phyloP scores from a whole-genome alignment of 2,797 vertebrate genomes.

The Intellagama lesueurii region DNA sequence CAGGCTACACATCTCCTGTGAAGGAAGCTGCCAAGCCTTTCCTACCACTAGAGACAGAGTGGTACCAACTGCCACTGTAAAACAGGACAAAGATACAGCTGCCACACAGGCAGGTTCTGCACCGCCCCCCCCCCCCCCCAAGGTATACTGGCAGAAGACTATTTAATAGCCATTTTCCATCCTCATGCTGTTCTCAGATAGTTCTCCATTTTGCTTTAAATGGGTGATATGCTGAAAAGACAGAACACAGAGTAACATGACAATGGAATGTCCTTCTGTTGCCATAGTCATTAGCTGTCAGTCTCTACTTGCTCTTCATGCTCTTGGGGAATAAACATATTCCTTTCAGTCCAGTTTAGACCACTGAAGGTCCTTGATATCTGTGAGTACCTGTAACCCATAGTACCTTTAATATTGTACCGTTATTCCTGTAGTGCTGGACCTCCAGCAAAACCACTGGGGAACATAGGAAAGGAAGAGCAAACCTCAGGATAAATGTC shows the following conservation, averaged over 20 bases:
- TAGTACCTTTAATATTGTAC: not conserved
- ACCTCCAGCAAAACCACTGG: not conserved
- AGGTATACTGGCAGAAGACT: constrained; percentile 60
- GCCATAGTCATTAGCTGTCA: constrained; percentile 32
- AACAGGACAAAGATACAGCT: constrained; percentile 53
- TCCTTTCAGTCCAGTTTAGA: not conserved
- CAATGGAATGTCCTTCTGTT: constrained; percentile 40
- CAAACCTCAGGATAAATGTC: not conserved
- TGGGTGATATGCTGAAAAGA: constrained; percentile 34
- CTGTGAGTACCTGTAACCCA: constrained; percentile 34
- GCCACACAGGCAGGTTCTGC: constrained; percentile 13
- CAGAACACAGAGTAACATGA: constrained; percentile 25
- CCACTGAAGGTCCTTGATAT: not conserved
- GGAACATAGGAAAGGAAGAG: constrained; percentile 20
- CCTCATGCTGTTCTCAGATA: constrained; percentile 66
- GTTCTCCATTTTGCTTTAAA: constrained; percentile 61
- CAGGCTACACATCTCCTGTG: not conserved
- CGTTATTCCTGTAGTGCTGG: constrained; percentile 36
- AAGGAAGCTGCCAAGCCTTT: not conserved
- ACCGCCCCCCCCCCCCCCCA: too few relatives aligned
- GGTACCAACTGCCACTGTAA: constrained; percentile 30
- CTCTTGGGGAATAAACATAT: constrained; percentile 19
- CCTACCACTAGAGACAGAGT: not conserved
- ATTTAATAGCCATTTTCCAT: constrained; percentile 64
- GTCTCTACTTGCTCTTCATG: constrained; percentile 19